Conservation (phyloP, 2,113 vertebrate genomes). For the Zosterops hypoxanthus region DNA sequence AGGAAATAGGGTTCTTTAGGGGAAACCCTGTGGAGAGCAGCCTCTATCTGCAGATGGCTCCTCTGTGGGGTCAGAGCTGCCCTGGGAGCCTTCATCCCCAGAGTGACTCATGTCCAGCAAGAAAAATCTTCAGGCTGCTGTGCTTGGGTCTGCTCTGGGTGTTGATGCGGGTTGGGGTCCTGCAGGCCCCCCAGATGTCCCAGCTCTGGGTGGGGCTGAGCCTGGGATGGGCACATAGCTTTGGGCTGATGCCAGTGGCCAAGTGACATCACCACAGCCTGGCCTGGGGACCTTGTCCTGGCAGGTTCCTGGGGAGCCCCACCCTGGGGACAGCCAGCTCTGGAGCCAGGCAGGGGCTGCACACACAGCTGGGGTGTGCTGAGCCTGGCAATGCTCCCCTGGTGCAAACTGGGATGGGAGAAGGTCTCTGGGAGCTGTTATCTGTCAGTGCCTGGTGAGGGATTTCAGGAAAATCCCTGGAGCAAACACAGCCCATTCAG, state of each 20-base stretch:
- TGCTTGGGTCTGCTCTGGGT: not conserved
- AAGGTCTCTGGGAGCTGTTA: not conserved
- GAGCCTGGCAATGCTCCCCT: not conserved
- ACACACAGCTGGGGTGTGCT: fast-evolving
- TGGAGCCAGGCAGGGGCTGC: not conserved
- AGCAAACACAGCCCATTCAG: not conserved
- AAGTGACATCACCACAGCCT: not conserved
- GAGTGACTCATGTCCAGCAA: not conserved
- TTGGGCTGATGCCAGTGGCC: not conserved
- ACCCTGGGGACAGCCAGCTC: not conserved
- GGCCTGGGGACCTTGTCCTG: not conserved
- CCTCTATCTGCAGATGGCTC: too few species aligned
- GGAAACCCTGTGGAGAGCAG: fast-evolving
- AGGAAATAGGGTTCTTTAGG: not conserved
- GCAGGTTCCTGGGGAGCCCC: not conserved
- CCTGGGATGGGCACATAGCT: fast-evolving
- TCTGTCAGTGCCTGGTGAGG: fast-evolving
- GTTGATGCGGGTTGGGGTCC: fast-evolving
- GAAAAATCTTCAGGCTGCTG: not conserved
- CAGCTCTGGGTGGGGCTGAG: fast-evolving
- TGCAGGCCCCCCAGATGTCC: not conserved
- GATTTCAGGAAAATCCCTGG: not conserved
- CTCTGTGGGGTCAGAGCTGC: not conserved
- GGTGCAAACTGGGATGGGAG: fast-evolving
- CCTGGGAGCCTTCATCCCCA: not conserved